phyloP scores from a whole-genome alignment of 2,797 vertebrate species.

The Zalophus californianus region DNA sequence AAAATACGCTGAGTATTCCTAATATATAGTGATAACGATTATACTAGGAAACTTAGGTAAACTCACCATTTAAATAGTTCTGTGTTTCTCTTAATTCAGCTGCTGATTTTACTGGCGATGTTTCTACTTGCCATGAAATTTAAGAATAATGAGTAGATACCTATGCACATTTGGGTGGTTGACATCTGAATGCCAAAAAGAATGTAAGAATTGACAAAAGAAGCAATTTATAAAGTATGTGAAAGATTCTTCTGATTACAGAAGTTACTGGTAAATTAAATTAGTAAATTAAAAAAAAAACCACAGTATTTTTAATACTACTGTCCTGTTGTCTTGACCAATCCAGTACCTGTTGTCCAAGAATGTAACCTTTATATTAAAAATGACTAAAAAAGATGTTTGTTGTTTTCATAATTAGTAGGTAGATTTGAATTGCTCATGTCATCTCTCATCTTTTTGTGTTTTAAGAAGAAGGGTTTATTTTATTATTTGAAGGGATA shows the following conservation, averaged over 20 bases:
- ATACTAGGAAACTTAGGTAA: background rate
- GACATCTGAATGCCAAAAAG: background rate
- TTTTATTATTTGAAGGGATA: background rate
- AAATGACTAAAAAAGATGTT: background rate
- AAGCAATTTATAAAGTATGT: background rate
- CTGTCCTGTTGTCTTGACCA: background rate
- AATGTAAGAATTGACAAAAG: background rate
- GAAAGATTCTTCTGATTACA: background rate
- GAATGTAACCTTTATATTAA: background rate
- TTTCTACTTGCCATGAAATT: background rate
- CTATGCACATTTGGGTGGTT: background rate
- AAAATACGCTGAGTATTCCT: background rate
- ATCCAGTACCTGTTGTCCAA: background rate
- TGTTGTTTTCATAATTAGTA: background rate
- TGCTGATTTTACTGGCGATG: background rate
- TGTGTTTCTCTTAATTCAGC: background rate
- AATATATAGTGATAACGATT: background rate
- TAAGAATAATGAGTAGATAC: background rate
- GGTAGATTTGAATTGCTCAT: background rate
- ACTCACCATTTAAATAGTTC: background rate
- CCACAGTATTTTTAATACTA: background rate
- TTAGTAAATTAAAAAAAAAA: background rate
- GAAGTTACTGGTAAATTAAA: background rate
- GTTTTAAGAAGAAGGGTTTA: background rate
- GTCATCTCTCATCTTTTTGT: background rate